A percentile compares a stretch with the other conserved stretches of the same genome.
phyloP scores from a whole-genome alignment of 2,797 vertebrate species.

The Neopelma chrysocephalum region DNA sequence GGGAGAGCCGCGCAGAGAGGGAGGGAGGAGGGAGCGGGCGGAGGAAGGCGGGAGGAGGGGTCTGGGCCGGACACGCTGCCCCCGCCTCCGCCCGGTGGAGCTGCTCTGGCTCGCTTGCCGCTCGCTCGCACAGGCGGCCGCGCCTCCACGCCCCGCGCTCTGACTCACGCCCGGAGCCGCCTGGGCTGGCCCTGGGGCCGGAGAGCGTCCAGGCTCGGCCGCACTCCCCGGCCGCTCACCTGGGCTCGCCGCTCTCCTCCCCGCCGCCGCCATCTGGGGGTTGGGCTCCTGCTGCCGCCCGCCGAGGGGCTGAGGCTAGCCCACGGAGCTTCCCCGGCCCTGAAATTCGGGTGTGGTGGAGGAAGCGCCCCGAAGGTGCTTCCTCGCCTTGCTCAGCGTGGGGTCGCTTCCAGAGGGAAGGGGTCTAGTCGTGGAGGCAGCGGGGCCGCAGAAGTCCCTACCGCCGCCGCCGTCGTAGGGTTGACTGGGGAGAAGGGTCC shows the following conservation, averaged over 20 bases:
- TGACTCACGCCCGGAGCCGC: background rate
- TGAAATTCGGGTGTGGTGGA: background rate
- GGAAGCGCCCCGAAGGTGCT: background rate
- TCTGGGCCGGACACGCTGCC: slow-evolving; percentile 64
- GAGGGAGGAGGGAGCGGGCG: background rate
- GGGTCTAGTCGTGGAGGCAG: background rate
- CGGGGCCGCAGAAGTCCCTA: background rate
- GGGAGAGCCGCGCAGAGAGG: slow-evolving; percentile 7
- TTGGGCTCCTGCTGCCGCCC: background rate
- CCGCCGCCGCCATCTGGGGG: background rate
- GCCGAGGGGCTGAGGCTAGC: background rate
- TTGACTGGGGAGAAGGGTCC: background rate
- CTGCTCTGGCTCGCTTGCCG: background rate
- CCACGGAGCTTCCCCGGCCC: background rate
- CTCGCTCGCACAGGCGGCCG: background rate
- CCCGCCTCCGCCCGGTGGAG: slow-evolving; percentile 47
- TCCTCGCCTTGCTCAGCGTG: background rate
- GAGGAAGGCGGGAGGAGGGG: slow-evolving; percentile 61
- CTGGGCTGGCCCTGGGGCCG: background rate
- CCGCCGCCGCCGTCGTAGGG: background rate
- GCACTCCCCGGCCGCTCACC: background rate
- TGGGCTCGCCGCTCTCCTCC: background rate
- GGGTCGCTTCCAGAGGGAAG: background rate
- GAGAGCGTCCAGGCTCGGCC: too few species aligned
- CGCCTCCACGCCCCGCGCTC: slow-evolving; percentile 7